phyloP scores from a whole-genome alignment of 1,140 invertebrate genomes.

The Battus philenor region DNA sequence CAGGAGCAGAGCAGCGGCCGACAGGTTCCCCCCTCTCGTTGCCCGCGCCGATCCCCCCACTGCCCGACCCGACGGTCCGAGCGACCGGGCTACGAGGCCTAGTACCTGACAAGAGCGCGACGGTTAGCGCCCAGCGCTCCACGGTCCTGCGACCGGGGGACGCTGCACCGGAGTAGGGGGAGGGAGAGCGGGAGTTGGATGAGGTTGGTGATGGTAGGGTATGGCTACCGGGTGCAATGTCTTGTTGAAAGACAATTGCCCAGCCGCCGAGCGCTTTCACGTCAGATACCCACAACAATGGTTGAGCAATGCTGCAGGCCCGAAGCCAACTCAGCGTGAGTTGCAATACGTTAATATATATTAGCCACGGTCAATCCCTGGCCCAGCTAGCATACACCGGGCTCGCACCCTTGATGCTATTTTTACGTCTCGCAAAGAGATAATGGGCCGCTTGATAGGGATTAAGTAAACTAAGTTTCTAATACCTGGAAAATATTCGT shows the following conservation, averaged over 20 bases:
- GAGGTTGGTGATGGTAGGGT: background rate
- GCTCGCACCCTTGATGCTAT: constrained; percentile 58
- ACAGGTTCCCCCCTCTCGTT: constrained; percentile 36
- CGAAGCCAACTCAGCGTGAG: constrained; percentile 30
- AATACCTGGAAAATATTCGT: constrained; percentile 59
- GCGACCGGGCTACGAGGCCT: constrained; percentile 69
- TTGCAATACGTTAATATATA: constrained; percentile 13
- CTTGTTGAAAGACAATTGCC: constrained; percentile 72
- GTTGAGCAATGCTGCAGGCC: constrained; percentile 61
- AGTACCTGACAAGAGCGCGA: constrained; percentile 62
- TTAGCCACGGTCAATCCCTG: constrained; percentile 49
- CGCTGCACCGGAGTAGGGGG: constrained; percentile 23
- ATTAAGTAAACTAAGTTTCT: constrained; percentile 22
- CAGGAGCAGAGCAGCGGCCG: constrained; percentile 48
- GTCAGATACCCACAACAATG: constrained; percentile 60
- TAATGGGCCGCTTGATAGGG: constrained; percentile 58
- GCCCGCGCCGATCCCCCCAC: constrained; percentile 63
- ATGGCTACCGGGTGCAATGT: constrained; percentile 65
- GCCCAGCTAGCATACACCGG: constrained; percentile 62
- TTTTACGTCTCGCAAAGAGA: constrained; percentile 49
- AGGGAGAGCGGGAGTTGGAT: background rate
- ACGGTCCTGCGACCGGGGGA: constrained; percentile 16
- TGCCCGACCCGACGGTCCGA: constrained; percentile 53
- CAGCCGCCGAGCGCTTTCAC: constrained; percentile 45
- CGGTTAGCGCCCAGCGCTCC: constrained; percentile 37